A percentile compares a stretch with the other conserved stretches of the same genome.
Conservation (phyloP, 2,113 vertebrate species). For the Epinephelus moara region DNA sequence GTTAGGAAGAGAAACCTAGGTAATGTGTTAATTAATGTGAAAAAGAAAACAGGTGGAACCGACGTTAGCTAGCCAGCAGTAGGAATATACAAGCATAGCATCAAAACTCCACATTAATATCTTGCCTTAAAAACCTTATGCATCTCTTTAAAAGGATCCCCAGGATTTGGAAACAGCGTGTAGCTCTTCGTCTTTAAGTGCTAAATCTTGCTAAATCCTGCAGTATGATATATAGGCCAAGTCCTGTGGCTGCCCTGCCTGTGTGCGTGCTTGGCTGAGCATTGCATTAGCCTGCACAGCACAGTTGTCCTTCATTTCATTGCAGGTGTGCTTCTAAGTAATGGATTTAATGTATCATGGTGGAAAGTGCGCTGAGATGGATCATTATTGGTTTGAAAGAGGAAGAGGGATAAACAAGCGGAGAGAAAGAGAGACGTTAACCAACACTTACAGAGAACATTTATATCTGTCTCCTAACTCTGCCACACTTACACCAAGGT, state of each 20-base stretch:
- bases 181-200: constrained; percentile 46
- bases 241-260: constrained; percentile 47
- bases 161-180: constrained; percentile 36
- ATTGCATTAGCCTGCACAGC: constrained; percentile 55
- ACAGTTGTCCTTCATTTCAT: constrained; percentile 65
- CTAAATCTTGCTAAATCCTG: constrained; percentile 53
- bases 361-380: constrained; percentile 27
- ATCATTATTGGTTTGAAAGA: constrained; percentile 44
- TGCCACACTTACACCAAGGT: constrained; percentile 35
- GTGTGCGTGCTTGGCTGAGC: constrained; percentile 63
- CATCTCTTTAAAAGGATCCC: constrained; percentile 1
- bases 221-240: constrained; percentile 62
- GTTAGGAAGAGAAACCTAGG: neutral
- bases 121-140: neutral
- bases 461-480: constrained; percentile 15
- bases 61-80: neutral
- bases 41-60: neutral
- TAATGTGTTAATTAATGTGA: constrained; percentile 10
- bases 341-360: constrained; percentile 62
- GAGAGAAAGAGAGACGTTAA: neutral
- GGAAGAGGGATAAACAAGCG: constrained; percentile 6
- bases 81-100: neutral
- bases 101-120: neutral
- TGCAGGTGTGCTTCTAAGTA: constrained; percentile 59
- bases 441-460: constrained; percentile 12